phyloP scores from a whole-genome alignment of 1,140 invertebrate species.

The Zelostemma sp. region DNA sequence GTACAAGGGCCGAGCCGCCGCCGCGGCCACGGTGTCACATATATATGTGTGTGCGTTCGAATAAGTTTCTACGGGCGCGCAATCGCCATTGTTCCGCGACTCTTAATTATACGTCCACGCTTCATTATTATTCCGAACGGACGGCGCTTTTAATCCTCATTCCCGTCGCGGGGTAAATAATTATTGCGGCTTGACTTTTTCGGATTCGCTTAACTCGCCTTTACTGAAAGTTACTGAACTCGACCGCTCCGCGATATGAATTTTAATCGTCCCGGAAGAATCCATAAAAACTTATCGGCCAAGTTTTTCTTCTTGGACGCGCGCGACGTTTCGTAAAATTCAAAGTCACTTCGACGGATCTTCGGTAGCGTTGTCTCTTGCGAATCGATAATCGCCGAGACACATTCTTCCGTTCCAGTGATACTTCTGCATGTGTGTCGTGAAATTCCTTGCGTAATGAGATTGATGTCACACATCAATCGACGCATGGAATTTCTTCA shows the following conservation, averaged over 20 bases:
- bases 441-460: conserved; percentile 43
- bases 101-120: conserved; percentile 46
- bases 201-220: conserved; percentile 14
- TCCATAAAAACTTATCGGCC: no score
- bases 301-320: no score
- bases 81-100: conserved; percentile 45
- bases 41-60: conserved; percentile 41
- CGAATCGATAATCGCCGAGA: conserved; percentile 20
- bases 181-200: conserved; percentile 37
- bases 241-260: conserved; percentile 29
- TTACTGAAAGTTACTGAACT: conserved; percentile 14
- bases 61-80: conserved; percentile 41
- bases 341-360: no score
- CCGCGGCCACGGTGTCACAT: conserved; percentile 23
- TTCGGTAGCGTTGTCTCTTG: no score
- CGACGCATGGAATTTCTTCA: conserved; percentile 45
- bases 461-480: conserved; percentile 47
- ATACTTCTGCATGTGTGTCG: conserved; percentile 11
- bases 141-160: conserved; percentile 43
- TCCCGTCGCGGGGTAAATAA: conserved; percentile 39
- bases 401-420: conserved; percentile 9
- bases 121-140: conserved; percentile 44
- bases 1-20: conserved; percentile 15
- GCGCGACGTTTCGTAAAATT: no score
- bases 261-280: conserved; percentile 24